Conservation (phyloP, 1,140 invertebrate genomes). For the Nephila pilipes region DNA sequence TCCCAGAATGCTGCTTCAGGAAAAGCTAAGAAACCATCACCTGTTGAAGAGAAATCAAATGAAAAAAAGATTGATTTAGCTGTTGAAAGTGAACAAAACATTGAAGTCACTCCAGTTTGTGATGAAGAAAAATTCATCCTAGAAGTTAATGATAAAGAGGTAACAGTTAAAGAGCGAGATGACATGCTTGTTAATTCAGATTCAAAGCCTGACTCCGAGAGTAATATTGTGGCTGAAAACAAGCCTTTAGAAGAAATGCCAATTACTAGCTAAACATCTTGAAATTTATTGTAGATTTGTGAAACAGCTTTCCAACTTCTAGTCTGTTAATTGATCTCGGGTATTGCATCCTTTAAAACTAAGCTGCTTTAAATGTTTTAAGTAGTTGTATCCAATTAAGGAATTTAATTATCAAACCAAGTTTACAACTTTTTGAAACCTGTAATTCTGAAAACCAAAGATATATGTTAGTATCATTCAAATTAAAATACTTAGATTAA, state of each 20-base stretch:
- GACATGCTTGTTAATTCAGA: background rate
- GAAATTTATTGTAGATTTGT: conserved; percentile 8
- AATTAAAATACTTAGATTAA: too few relatives aligned
- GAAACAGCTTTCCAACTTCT: conserved; percentile 22
- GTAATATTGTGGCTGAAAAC: background rate
- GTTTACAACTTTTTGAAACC: background rate
- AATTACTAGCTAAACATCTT: background rate
- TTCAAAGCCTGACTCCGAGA: background rate
- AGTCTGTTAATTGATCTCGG: conserved; percentile 51
- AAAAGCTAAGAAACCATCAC: background rate
- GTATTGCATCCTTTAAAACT: background rate
- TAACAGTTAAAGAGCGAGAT: background rate
- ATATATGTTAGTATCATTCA: background rate
- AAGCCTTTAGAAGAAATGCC: conserved; percentile 10
- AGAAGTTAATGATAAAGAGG: conserved; percentile 63
- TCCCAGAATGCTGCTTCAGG: background rate
- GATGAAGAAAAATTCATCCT: conserved; percentile 65
- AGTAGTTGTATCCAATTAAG: background rate
- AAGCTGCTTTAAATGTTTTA: background rate
- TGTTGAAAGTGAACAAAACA: background rate
- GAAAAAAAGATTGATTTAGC: background rate
- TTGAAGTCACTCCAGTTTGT: conserved; percentile 29
- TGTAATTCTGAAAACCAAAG: background rate
- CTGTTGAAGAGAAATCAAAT: background rate
- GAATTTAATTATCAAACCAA: background rate